Evolutionary conservation across 2,797 vertebrate species (phyloP).

Genomic region (Peromyscus attwateri): DNA sequence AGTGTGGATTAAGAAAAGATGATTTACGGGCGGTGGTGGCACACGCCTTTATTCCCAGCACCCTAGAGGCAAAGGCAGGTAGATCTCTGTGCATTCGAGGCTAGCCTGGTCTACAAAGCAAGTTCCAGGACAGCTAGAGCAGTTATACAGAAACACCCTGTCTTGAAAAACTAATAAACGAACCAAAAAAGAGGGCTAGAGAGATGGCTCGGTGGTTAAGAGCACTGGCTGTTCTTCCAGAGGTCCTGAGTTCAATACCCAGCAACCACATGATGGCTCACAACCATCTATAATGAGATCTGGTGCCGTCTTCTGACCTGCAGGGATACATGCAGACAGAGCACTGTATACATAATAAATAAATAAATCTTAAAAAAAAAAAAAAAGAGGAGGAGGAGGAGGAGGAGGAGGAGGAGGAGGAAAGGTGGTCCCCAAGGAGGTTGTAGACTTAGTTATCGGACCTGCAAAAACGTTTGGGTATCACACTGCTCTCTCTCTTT

Average conservation of each 20-base stretch:
- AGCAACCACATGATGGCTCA: too few species aligned
- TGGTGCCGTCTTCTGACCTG: too few species aligned
- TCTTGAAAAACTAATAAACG: neutral
- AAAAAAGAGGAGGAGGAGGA: too few species aligned
- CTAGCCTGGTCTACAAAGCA: neutral
- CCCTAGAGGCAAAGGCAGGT: neutral
- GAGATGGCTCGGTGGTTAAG: too few species aligned
- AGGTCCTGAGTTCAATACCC: too few species aligned
- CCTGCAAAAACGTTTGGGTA: neutral
- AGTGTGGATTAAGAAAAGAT: neutral
- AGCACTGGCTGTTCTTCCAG: too few species aligned
- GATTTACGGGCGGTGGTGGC: neutral
- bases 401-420: too few species aligned
- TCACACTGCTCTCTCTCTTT: slow-evolving; percentile 1
- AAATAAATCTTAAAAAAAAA: too few species aligned
- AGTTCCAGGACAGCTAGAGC: neutral
- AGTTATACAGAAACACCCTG: neutral
- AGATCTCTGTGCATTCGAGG: neutral
- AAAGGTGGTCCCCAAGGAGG: neutral
- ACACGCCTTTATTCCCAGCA: neutral
- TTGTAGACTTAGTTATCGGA: neutral
- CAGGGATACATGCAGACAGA: too few species aligned
- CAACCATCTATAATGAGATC: too few species aligned
- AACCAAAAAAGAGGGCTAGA: too few species aligned
- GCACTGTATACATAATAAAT: too few species aligned